A percentile compares a stretch with the other conserved stretches of the same genome.
phyloP scores from a whole-genome alignment of 2,888 invertebrate species.

The Himalopsyche kuldschensis region DNA sequence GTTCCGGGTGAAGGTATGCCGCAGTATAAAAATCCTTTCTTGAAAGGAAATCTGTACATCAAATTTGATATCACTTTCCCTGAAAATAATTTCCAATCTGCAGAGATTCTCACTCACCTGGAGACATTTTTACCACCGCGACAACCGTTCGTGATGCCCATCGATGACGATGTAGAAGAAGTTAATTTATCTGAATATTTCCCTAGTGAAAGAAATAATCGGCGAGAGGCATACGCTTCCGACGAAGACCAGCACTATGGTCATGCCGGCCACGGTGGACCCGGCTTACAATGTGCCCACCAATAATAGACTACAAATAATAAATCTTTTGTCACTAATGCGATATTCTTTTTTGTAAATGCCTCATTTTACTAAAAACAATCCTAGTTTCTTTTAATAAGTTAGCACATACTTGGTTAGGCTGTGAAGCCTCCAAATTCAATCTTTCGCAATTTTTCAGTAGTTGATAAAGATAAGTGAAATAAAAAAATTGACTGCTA shows the following conservation, averaged over 20 bases:
- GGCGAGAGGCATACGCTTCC: slow-evolving; percentile 74
- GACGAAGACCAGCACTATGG: slow-evolving; percentile 61
- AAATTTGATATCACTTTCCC: slow-evolving; percentile 88
- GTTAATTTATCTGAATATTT: slow-evolving; percentile 79
- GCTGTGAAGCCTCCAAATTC: too few species aligned
- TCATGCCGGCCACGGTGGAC: slow-evolving; percentile 56
- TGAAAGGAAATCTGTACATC: slow-evolving; percentile 84
- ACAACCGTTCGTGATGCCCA: slow-evolving; percentile 70
- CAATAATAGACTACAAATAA: slow-evolving; percentile 58
- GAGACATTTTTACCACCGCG: slow-evolving; percentile 76
- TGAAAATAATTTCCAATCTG: slow-evolving; percentile 73
- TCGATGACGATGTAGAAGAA: slow-evolving; percentile 83
- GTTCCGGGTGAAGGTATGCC: slow-evolving; percentile 92
- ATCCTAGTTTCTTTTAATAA: too few species aligned
- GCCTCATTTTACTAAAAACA: too few species aligned
- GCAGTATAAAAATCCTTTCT: slow-evolving; percentile 77
- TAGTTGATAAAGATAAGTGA: too few species aligned
- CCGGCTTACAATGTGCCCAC: slow-evolving; percentile 78
- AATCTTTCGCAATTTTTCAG: too few species aligned
- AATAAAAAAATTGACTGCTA: too few species aligned
- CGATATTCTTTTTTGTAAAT: too few species aligned
- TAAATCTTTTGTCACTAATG: too few species aligned
- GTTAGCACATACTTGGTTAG: too few species aligned
- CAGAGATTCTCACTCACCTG: slow-evolving; percentile 67
- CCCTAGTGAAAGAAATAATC: slow-evolving; percentile 59